Base-by-base conservation (phyloP, 2,888 invertebrate species). In the Pherbina coryleti region DNA sequence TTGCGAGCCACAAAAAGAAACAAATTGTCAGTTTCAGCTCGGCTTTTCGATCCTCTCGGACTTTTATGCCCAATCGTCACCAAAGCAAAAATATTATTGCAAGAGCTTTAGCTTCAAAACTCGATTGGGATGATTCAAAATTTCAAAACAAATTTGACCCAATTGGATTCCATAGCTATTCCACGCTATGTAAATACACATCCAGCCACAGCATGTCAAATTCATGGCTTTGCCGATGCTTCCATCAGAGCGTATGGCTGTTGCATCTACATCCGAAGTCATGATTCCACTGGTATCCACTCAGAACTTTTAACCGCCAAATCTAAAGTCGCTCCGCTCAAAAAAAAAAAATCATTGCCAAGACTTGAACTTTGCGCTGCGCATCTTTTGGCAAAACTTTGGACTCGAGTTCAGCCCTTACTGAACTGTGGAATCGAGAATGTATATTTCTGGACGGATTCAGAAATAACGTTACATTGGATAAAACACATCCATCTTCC, bases 111-210 rank as follows among this genome's bases (percentile, higher is more conserved):
- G 62, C 7, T 28, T 25, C 62, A 62, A 28, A 62, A 2, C 8
- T 31, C 37, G 64, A 77, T 49, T 71, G 77, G 76, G 67, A 78
- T 71, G 71, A 79, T 51, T 77, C 77, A 75, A 34, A 70, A 64
- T 22, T 72, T 77, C 11, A 76, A 74, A 70, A 64, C 22, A 1
- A 76, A 76, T 53, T 44, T 76, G 17, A n/a, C 53, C 0, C 60
- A 79, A 70, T 66, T 74, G 74, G 49, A 64, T 75, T 64, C n/a
- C 74, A 78, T 51, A 67, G 77, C 11, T n/a, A n/a, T 75, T 75
- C 51, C 44, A n/a, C n/a, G n/a, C n/a, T n/a, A n/a, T n/a, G n/a
- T n/a, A n/a, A n/a, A n/a, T n/a, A n/a, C n/a, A n/a, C n/a, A n/a
- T n/a, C n/a, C n/a, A n/a, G n/a, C 64, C n/a, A n/a, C n/a, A n/a